A percentile compares a stretch with the other conserved stretches of the same genome.
phyloP scores from a whole-genome alignment of 2,888 invertebrate species.

The Thymelicus sylvestris region DNA sequence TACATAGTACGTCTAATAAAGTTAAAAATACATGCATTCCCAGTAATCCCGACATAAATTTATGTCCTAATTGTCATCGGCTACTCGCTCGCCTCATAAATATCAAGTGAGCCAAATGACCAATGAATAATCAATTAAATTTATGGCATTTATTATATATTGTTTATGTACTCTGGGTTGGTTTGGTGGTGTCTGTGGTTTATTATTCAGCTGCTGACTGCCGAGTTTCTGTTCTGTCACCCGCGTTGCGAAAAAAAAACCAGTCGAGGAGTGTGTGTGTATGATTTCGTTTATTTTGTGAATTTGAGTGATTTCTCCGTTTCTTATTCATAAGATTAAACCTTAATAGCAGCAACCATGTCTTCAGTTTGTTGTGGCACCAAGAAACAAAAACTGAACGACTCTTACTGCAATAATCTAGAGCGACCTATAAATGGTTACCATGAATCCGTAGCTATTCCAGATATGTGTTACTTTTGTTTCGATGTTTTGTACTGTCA shows the following conservation, averaged over 20 bases:
- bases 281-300: constrained; percentile 62
- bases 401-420: constrained; percentile 83
- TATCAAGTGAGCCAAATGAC: too few species aligned
- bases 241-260: constrained; percentile 51
- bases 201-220: too few species aligned
- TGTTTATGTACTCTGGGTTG: too few species aligned
- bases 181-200: background rate
- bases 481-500: constrained; percentile 99
- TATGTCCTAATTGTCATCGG: too few species aligned
- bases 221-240: constrained; percentile 37
- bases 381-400: constrained; percentile 96
- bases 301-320: constrained; percentile 61
- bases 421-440: constrained; percentile 85
- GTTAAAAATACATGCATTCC: too few species aligned
- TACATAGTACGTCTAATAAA: too few species aligned
- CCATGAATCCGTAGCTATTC: constrained; percentile 89
- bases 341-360: constrained; percentile 82
- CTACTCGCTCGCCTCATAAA: too few species aligned
- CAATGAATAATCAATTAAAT: too few species aligned
- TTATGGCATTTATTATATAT: too few species aligned
- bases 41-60: too few species aligned
- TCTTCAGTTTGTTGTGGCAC: constrained; percentile 96
- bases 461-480: constrained; percentile 99
- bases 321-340: constrained; percentile 54
- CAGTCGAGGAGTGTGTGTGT: constrained; percentile 56